Percentiles rank a stretch among this genome's conserved stretches.
Evolutionary conservation across 2,797 vertebrate genomes (phyloP).

Genomic region (Lates japonicus): DNA sequence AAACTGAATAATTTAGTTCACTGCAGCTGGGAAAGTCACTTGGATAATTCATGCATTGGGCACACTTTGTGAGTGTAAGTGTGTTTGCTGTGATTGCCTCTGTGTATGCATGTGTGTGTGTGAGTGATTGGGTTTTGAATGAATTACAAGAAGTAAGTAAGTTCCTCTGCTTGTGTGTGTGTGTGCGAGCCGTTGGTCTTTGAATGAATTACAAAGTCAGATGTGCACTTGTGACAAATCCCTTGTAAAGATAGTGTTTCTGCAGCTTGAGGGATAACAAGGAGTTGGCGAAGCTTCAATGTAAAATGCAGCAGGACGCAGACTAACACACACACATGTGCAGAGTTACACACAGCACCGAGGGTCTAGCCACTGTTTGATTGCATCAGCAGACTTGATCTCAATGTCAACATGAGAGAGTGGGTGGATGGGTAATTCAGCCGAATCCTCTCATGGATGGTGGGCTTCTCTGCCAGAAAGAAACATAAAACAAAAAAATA

Average conservation of each 20-base stretch:
- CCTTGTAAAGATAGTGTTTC: conserved; percentile 60
- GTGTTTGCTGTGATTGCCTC: conserved; percentile 56
- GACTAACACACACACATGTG: conserved; percentile 17
- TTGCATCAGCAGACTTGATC: conserved; percentile 59
- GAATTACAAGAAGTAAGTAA: conserved; percentile 49
- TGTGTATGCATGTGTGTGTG: conserved; percentile 30
- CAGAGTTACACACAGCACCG: conserved; percentile 2
- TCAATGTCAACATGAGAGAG: conserved; percentile 44
- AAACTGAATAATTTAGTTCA: conserved; percentile 80
- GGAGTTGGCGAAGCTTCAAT: conserved; percentile 48
- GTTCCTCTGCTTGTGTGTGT: conserved; percentile 8
- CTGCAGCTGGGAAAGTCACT: conserved; percentile 74
- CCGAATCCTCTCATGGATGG: conserved; percentile 32
- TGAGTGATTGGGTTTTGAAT: conserved; percentile 54
- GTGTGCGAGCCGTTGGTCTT: conserved; percentile 14
- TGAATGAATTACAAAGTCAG: conserved; percentile 75
- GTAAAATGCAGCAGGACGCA: conserved; percentile 18
- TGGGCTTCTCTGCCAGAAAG: conserved; percentile 22
- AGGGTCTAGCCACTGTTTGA: conserved; percentile 50
- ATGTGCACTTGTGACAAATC: conserved; percentile 73
- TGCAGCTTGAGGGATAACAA: conserved; percentile 67
- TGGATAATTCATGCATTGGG: conserved; percentile 79
- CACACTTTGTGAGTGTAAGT: conserved; percentile 61
- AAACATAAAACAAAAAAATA: conserved; percentile 3
- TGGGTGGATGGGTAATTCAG: conserved; percentile 54